These are phyloP conservation scores for Mylabris phalerata DNA, from an alignment of 1,140 invertebrate species.

Conservation along the genomic window DNA sequence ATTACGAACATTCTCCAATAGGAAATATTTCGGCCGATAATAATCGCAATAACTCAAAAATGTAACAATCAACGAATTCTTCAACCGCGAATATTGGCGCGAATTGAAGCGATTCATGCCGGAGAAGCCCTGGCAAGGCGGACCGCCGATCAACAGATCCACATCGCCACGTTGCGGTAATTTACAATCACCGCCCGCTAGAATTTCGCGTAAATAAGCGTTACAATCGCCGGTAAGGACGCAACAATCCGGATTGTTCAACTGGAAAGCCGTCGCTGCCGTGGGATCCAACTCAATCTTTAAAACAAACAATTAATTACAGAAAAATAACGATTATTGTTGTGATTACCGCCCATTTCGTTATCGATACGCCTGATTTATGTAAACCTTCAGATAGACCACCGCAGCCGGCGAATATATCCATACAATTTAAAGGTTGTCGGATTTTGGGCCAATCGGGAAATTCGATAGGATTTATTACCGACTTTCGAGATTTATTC, in stretches of 20 bases:
- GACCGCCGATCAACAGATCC: conserved; percentile 78
- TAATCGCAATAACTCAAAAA: conserved; percentile 82
- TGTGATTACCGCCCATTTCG: conserved; percentile 45
- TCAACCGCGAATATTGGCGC: conserved; percentile 80
- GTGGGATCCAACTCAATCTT: conserved; percentile 68
- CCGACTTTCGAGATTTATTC: conserved; percentile 39
- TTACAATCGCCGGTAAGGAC: conserved; percentile 84
- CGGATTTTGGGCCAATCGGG: conserved; percentile 38
- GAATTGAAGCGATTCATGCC: conserved; percentile 87
- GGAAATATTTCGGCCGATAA: conserved; percentile 73
- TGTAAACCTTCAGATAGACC: conserved; percentile 69
- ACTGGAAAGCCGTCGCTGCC: conserved; percentile 71
- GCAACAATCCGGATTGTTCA: conserved; percentile 67
- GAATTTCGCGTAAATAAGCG: conserved; percentile 59
- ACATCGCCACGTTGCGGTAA: conserved; percentile 76
- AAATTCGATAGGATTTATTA: conserved; percentile 29
- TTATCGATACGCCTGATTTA: conserved; percentile 51
- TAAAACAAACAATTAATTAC: conserved; percentile 20
- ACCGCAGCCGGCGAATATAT: conserved; percentile 88
- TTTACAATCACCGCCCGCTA: conserved; percentile 48
- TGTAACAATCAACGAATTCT: conserved; percentile 81
- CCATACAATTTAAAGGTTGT: conserved; percentile 58
- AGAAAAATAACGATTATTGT: too few species aligned
- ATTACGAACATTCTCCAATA: conserved; percentile 84
- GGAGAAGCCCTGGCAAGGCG: conserved; percentile 89